phyloP scores from a whole-genome alignment of 2,888 invertebrate species.

The Clostera curtula region DNA sequence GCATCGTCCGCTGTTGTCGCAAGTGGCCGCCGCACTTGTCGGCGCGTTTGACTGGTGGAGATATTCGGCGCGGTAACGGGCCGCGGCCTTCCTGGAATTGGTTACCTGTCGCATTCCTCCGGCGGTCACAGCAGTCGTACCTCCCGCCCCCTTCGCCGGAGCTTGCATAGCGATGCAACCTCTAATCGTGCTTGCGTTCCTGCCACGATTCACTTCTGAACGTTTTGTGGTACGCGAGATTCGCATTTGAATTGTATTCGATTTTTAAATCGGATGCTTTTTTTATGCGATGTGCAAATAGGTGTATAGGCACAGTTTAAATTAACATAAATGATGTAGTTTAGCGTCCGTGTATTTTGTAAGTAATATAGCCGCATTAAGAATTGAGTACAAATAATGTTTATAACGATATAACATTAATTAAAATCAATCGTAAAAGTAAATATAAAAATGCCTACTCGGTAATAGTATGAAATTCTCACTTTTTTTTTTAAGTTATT shows the following conservation, averaged over 20 bases:
- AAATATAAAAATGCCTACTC: too few species aligned
- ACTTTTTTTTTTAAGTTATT: too few species aligned
- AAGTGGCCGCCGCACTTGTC: conserved; percentile 71
- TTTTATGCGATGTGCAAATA: conserved; percentile 5
- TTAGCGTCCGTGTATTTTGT: too few species aligned
- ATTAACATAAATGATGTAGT: too few species aligned
- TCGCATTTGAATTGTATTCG: conserved; percentile 9
- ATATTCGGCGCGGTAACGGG: conserved; percentile 75
- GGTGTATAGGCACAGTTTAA: too few species aligned
- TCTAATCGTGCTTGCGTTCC: conserved; percentile 37
- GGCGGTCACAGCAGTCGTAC: conserved; percentile 49
- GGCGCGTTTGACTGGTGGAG: conserved; percentile 72
- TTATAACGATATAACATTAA: too few species aligned
- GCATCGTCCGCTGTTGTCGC: conserved; percentile 68
- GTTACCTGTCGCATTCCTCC: conserved; percentile 73
- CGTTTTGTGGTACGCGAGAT: conserved; percentile 14
- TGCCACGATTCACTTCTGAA: conserved; percentile 22
- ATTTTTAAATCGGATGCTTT: conserved; percentile 8
- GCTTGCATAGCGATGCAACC: conserved; percentile 47
- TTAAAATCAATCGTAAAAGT: too few species aligned
- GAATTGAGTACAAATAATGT: too few species aligned
- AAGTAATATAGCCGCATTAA: too few species aligned
- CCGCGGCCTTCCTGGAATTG: conserved; percentile 73
- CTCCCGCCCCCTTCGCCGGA: conserved; percentile 18
- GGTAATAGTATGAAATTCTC: too few species aligned